Base-by-base conservation (phyloP, 1,140 invertebrate genomes). In the Scaptodrosophila lebanonensis region DNA sequence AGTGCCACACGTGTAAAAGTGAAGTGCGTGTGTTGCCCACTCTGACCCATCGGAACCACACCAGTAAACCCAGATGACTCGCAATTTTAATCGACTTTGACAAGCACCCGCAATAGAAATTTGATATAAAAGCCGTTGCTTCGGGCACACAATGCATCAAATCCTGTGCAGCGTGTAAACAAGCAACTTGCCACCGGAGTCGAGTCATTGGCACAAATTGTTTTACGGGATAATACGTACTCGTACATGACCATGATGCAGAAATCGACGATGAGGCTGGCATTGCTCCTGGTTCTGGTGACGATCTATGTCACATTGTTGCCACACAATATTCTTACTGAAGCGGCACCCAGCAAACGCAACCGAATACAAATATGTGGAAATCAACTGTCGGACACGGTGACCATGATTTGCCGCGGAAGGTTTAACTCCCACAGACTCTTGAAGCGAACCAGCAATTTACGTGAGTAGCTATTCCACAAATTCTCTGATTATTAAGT, bases 31-130 rank as follows among this genome's bases (percentile, higher is more conserved):
- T 4, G 9, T 9, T 9, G n/a, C 57, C 43, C 57, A 51, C 51
- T 43, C 20, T 71, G 67, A 71, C 67, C 66, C 50, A 59, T n/a
- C n/a, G n/a, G n/a, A n/a, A n/a, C n/a, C n/a, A 54, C 47, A 36
- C 29, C 11, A 25, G 18, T 2, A n/a, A 38, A 49, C 32, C 27
- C 22, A 25, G 22, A 25, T n/a, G n/a, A n/a, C n/a, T n/a, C n/a
- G n/a, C n/a, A n/a, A n/a, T 25, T 4, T 8, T 75, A 75, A 75
- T 75, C 35, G 47, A 47, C 17, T 38, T 17, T 57, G 70, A 75
- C 70, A 75, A 40, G 53, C 32, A n/a, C 16, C 9, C 29, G 30
- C 12, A 2, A 36, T 5, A 16, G 18, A 6, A 25, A 22, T 18
- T 27, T 18, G 61, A 47, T 75, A 76, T 75, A 75, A 76, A 75